Evolutionary conservation across 1,140 invertebrate genomes (phyloP).

Genomic region (Pinna nobilis): DNA sequence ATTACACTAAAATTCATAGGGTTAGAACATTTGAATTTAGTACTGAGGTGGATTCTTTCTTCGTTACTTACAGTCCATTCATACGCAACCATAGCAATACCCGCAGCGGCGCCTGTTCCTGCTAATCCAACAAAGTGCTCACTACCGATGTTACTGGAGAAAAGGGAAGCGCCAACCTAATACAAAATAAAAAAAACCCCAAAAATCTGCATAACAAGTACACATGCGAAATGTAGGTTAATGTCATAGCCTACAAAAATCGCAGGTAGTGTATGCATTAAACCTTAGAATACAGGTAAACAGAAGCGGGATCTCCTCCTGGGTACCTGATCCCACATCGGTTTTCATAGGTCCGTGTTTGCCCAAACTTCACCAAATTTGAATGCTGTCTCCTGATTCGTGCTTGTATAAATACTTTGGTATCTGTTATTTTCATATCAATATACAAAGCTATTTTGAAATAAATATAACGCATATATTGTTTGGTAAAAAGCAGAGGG

Average conservation of each 20-base stretch:
- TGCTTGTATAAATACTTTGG: background rate
- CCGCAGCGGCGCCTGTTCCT: constrained; percentile 75
- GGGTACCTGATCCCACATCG: too few relatives aligned
- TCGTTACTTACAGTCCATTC: constrained; percentile 76
- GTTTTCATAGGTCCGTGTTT: background rate
- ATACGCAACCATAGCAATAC: constrained; percentile 78
- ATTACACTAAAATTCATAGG: background rate
- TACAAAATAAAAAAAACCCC: background rate
- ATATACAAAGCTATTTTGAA: background rate
- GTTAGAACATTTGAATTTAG: background rate
- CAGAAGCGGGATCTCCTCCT: background rate
- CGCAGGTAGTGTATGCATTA: background rate
- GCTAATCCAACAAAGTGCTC: constrained; percentile 80
- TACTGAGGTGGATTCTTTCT: background rate
- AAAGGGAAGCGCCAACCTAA: constrained; percentile 79
- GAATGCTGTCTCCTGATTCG: background rate
- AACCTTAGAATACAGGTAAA: too few relatives aligned
- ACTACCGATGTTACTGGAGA: constrained; percentile 75
- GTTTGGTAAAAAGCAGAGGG: too few relatives aligned
- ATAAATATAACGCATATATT: background rate
- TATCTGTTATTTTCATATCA: background rate
- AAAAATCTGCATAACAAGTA: background rate
- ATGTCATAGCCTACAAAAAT: background rate
- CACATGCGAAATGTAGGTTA: background rate
- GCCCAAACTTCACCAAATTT: background rate